phyloP scores from a whole-genome alignment of 30 jellyfish, hydroid and myxozoan species.

The Aurelia sp. region DNA sequence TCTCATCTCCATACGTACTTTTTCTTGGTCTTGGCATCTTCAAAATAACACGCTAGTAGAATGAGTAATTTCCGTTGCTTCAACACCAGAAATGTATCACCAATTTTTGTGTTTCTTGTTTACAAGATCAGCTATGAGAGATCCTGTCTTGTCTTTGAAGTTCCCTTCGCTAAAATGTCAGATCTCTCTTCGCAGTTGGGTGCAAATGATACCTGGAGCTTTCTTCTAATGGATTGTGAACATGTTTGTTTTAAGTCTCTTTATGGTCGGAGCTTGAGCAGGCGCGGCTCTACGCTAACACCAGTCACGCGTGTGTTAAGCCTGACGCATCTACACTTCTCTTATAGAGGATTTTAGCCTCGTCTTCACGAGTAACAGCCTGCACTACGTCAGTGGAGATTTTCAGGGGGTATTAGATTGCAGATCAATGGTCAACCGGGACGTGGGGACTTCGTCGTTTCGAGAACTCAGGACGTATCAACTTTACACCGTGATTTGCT shows the following conservation, averaged over 20 bases:
- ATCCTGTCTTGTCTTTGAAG: not conserved
- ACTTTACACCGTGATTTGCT: too few relatives aligned
- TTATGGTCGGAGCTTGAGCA: not conserved
- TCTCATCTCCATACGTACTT: slow-evolving; percentile 92
- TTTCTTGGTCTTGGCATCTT: slow-evolving; percentile 98
- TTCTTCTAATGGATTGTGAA: slow-evolving; percentile 4
- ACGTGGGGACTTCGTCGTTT: too few relatives aligned
- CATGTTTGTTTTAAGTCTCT: slow-evolving; percentile 50
- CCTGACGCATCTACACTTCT: slow-evolving; percentile 30
- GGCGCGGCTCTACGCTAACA: slow-evolving; percentile 25
- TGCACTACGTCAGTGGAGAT: slow-evolving; percentile 7
- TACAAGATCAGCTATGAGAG: not conserved
- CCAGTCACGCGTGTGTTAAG: slow-evolving; percentile 56
- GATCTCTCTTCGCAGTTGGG: slow-evolving; percentile 11
- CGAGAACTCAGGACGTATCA: too few relatives aligned
- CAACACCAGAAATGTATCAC: not conserved
- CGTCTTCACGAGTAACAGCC: slow-evolving; percentile 7
- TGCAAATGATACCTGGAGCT: not conserved
- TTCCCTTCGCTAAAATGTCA: too few relatives aligned
- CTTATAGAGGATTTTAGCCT: slow-evolving; percentile 45
- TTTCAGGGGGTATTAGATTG: slow-evolving; percentile 22
- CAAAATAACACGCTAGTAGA: not conserved
- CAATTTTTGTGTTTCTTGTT: not conserved
- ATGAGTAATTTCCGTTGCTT: too few relatives aligned
- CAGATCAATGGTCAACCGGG: too few relatives aligned